Evolutionary conservation across 2,113 vertebrate genomes (phyloP).

Genomic region (Ceyx margarethae): DNA sequence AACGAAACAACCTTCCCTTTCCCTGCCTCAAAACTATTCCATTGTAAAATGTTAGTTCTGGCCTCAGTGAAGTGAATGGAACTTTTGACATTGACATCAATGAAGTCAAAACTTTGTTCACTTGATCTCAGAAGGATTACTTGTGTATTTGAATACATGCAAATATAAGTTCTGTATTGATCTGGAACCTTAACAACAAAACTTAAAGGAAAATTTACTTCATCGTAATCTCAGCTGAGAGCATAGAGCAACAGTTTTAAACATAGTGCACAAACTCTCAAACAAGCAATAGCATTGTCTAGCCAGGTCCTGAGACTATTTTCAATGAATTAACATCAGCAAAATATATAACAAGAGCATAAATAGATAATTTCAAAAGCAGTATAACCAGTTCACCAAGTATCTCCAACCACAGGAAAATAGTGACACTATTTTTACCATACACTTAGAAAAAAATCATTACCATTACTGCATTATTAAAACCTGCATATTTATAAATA

Average conservation of each 20-base stretch:
- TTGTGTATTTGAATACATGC: background rate
- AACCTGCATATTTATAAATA: background rate
- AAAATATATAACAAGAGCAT: background rate
- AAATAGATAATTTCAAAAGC: constrained; percentile 13
- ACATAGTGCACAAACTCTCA: background rate
- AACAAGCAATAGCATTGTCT: background rate
- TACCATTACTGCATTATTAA: constrained; percentile 20
- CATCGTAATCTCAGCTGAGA: background rate
- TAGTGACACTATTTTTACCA: background rate
- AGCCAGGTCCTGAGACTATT: background rate
- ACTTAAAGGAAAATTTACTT: constrained; percentile 14
- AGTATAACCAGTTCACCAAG: background rate
- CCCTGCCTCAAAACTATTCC: background rate
- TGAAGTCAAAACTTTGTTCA: background rate
- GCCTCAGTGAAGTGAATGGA: background rate
- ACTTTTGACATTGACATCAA: background rate
- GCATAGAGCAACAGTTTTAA: background rate
- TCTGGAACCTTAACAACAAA: background rate
- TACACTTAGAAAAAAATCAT: background rate
- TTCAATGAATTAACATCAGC: background rate
- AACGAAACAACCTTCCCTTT: background rate
- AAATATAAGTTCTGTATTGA: background rate
- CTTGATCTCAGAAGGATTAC: background rate
- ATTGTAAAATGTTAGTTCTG: background rate
- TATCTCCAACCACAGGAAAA: background rate